Evolutionary conservation across 2,113 vertebrate genomes (phyloP).

Genomic region (Albula goreensis): DNA sequence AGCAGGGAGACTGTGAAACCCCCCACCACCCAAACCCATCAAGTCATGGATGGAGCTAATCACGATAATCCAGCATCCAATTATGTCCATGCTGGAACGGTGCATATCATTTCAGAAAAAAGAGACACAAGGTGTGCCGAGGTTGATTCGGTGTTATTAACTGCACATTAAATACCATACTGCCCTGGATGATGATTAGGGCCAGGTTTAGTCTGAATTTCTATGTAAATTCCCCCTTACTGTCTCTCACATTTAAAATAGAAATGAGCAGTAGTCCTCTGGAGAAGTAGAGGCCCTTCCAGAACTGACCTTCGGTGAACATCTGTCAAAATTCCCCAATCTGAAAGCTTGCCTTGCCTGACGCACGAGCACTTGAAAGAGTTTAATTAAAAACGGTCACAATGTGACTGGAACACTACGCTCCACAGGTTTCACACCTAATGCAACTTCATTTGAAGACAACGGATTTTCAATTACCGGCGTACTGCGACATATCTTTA

Average conservation of each 20-base stretch:
- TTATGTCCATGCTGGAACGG: too few relatives aligned
- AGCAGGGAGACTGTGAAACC: background rate
- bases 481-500: background rate
- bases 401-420: background rate
- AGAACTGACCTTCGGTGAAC: too few relatives aligned
- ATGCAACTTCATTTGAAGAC: background rate
- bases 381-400: background rate
- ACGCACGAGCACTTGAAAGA: background rate
- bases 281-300: too few relatives aligned
- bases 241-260: too few relatives aligned
- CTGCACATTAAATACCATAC: background rate
- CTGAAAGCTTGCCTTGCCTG: background rate
- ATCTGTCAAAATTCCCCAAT: background rate
- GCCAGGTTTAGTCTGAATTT: too few relatives aligned
- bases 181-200: background rate
- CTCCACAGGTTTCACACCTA: background rate
- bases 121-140: background rate
- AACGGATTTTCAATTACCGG: background rate
- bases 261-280: too few relatives aligned
- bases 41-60: background rate
- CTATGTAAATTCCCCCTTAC: too few relatives aligned
- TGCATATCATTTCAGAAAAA: background rate
- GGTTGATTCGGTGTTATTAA: background rate
- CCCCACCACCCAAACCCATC: background rate
- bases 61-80: background rate